phyloP scores from a whole-genome alignment of 2,113 vertebrate species.

The Machaerirhynchus nigripectus region DNA sequence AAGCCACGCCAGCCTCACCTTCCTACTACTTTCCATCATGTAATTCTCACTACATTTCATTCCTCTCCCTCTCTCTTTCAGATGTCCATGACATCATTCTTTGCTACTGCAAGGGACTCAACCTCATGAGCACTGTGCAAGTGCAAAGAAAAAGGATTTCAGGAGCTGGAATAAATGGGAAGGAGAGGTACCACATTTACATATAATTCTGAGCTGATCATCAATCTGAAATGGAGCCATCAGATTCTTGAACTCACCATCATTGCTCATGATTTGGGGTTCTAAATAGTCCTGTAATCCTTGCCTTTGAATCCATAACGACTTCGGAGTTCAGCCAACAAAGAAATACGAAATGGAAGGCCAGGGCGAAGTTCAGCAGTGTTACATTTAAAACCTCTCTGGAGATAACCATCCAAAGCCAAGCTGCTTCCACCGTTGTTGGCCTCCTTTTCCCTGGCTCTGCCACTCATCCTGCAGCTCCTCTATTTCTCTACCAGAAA shows the following conservation, averaged over 20 bases:
- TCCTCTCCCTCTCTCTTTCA: background rate
- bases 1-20: background rate
- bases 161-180: slow-evolving; percentile 14
- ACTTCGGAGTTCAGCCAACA: slow-evolving; percentile 7
- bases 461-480: background rate
- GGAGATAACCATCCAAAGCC: background rate
- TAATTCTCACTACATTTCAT: background rate
- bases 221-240: background rate
- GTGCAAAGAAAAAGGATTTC: background rate
- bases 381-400: background rate
- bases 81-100: slow-evolving; percentile 3
- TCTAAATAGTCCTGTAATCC: background rate
- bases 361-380: background rate
- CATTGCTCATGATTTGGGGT: background rate
- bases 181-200: background rate
- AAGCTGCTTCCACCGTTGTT: background rate
- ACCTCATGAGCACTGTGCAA: background rate
- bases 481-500: background rate
- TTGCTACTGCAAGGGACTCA: background rate
- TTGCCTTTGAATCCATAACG: background rate
- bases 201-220: background rate
- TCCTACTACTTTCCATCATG: background rate
- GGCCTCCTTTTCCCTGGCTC: background rate
- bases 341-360: background rate
- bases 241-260: background rate